Conservation (phyloP, 2,888 invertebrate species). For the Melanophora roralis region DNA sequence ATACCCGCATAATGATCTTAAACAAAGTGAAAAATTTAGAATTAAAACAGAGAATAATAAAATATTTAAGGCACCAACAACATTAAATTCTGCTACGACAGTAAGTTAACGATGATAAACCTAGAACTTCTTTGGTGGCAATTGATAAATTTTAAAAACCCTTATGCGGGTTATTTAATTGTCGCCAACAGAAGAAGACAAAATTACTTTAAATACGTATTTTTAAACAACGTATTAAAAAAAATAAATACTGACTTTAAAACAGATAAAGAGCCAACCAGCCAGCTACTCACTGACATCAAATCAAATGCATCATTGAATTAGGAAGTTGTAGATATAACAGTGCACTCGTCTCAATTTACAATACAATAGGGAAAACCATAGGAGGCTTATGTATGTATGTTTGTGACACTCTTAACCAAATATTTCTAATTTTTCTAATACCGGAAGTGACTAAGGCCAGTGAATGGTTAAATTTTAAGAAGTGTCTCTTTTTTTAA, state of each 20-base stretch:
- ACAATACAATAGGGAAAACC: background rate
- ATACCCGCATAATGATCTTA: slow-evolving; percentile 23
- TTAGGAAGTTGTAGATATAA: background rate
- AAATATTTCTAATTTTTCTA: background rate
- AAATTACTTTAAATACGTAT: slow-evolving; percentile 7
- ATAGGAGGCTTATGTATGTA: slow-evolving; percentile 2
- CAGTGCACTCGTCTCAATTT: background rate
- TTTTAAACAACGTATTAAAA: background rate
- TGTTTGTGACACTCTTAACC: background rate
- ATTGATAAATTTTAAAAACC: slow-evolving; percentile 35
- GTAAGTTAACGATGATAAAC: slow-evolving; percentile 10
- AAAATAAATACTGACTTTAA: background rate
- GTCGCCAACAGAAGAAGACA: slow-evolving; percentile 43
- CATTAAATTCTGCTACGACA: slow-evolving; percentile 11
- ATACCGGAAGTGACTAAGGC: slow-evolving; percentile 16
- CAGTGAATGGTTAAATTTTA: background rate
- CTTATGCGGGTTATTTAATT: slow-evolving; percentile 50
- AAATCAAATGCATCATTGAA: slow-evolving; percentile 42
- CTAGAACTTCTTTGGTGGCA: slow-evolving; percentile 20
- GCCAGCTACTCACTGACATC: background rate
- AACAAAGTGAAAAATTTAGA: slow-evolving; percentile 32
- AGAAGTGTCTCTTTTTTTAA: background rate
- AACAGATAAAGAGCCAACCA: background rate
- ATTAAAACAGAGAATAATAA: background rate
- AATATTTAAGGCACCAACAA: slow-evolving; percentile 17